Conservation (phyloP, 2,113 vertebrate species). For the Nasalis larvatus region DNA sequence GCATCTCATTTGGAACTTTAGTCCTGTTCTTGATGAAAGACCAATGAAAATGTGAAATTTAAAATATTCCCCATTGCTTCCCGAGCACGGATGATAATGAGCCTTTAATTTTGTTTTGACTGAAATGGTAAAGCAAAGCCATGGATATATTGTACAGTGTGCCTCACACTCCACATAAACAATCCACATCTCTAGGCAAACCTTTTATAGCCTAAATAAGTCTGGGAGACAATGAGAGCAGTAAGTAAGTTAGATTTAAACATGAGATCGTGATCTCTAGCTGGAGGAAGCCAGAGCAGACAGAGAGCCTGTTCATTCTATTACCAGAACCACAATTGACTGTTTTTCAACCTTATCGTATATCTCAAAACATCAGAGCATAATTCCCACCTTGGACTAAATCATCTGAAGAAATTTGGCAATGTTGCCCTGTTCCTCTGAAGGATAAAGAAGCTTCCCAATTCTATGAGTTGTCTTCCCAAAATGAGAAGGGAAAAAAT, state of each 20-base stretch:
- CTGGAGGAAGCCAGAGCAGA: background rate
- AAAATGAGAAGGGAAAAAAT: background rate
- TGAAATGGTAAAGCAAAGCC: slow-evolving; percentile 65
- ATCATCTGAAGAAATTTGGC: slow-evolving; percentile 32
- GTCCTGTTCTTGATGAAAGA: slow-evolving; percentile 69
- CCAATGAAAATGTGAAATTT: slow-evolving; percentile 68
- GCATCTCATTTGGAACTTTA: slow-evolving; percentile 65
- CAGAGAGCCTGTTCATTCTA: slow-evolving; percentile 10
- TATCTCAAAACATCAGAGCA: slow-evolving; percentile 21
- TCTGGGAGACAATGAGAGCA: slow-evolving; percentile 67
- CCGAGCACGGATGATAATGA: slow-evolving; percentile 63
- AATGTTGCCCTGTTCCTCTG: background rate
- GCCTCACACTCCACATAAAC: slow-evolving; percentile 76
- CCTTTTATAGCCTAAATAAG: slow-evolving; percentile 72
- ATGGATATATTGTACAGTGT: background rate
- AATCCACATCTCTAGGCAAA: slow-evolving; percentile 77
- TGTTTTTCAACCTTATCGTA: slow-evolving; percentile 49
- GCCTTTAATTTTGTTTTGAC: slow-evolving; percentile 60
- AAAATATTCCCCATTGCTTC: slow-evolving; percentile 72
- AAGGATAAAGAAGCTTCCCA: background rate
- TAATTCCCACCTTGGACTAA: slow-evolving; percentile 40
- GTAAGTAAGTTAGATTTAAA: slow-evolving; percentile 68
- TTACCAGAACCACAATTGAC: background rate
- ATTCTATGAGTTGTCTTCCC: background rate
- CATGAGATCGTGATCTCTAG: slow-evolving; percentile 22